Conservation (phyloP, 2,113 vertebrate species). For the Marcusenius ussheri region DNA sequence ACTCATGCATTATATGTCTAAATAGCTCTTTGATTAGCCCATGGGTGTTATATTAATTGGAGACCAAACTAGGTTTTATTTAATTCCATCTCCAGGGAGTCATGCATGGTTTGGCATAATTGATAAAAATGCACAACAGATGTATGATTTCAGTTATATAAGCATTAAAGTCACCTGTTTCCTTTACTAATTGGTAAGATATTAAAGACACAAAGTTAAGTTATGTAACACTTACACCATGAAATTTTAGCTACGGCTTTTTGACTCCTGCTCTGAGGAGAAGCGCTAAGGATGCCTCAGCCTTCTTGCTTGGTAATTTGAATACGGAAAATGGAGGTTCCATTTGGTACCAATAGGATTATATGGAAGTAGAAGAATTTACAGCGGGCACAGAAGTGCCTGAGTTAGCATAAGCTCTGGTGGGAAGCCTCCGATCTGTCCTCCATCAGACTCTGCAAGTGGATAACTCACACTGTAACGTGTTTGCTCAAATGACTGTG, state of each 20-base stretch:
- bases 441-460: not conserved
- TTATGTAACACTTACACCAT: constrained; percentile 31
- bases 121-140: not conserved
- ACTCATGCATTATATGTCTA: not conserved
- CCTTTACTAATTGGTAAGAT: constrained; percentile 29
- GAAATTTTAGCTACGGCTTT: not conserved
- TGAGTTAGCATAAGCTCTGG: not conserved
- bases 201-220: constrained; percentile 52
- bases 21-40: not conserved
- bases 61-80: not conserved
- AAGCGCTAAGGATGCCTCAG: not conserved
- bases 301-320: not conserved
- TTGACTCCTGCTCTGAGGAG: not conserved
- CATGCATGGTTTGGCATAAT: constrained; percentile 3
- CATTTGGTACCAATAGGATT: not conserved
- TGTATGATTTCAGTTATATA: not conserved
- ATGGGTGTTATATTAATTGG: not conserved
- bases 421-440: not conserved
- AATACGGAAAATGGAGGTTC: not conserved
- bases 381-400: not conserved
- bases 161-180: not conserved
- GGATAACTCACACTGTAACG: not conserved
- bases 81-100: not conserved
- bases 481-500: not conserved
- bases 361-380: not conserved